Evolutionary conservation across 2,888 invertebrate genomes (phyloP), one percentile per base, ranked within the genome.

Genomic region (Saturnia japonica): DNA sequence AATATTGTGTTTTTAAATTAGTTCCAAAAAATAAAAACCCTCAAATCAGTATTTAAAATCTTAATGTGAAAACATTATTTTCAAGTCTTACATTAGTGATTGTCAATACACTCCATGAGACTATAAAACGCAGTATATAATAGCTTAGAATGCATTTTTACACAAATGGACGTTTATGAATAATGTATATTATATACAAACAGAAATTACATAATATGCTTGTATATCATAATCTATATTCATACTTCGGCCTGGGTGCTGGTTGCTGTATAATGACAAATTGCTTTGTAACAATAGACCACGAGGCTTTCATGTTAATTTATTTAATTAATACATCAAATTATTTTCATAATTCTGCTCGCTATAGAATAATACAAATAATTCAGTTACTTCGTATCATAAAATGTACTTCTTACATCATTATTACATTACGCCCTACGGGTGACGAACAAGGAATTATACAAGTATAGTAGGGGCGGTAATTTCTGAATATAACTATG

Each of bases 241-340:
- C 60, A 62, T 62, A 62, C 60, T 14, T 28, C 28, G 34, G 34
- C 11, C 16, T 34, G 60, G 28, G 28, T 28, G 14, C 28, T 34
- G 60, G 28, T 7, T 28, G 14, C 28, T 62, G 60, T 62, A 34
- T 62, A 62, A 34, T 62, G 34, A 62, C 60, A 62, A 62, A 62
- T 62, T 62, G 34, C 60, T 62, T 62, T 62, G 16, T 62, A 62
- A 62, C 34, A 62, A 28, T 34, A 54, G 22, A 54, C 1, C 34
- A 34, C 60, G 25, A 34, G 34, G 9, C 60, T 9, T 28, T 28
- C 11, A 62, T 62, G 60, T 25, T 62, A 62, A 62, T 62, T 28
- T 34, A 62, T 34, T 34, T 16, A 62, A 62, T 62, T 62, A 62
- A 16, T 62, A 62, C 60, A 34, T 62, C 34, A 34, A 62, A 62